Base-by-base conservation (phyloP, 2,888 invertebrate genomes). In the Cheilosia grossa region DNA sequence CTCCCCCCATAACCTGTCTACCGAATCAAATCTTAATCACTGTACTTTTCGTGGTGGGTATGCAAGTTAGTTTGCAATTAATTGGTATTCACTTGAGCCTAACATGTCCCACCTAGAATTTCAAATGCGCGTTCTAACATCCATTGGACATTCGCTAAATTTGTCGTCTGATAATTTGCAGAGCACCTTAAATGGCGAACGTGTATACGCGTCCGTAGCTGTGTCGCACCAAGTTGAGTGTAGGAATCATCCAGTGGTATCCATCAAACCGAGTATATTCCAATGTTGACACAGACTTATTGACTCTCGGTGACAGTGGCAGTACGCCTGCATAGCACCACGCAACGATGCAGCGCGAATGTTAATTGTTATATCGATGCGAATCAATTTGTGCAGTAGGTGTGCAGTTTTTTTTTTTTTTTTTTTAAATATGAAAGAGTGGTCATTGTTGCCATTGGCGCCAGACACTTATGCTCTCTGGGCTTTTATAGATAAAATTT, bases 311-410 rank as follows among this genome's bases (percentile, higher is more conserved):
- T 63, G 73, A 61, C 51, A 33, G 21, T 44, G 61, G 73, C 73
- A 69, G 40, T 56, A 59, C 44, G 58, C 64, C 33, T 49, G 70
- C 53, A 66, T 66, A 51, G 44, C 64, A 78, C 30, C 53, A n/a
- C n/a, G n/a, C 66, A 44, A 49, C 69, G 67, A 82, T 79, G 78
- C 73, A 73, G 73, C 67, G 27, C 63, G 82, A 72, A 79, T 82
- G 44, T 30, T 69, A 82, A 82, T 82, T 77, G 17, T n/a, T 58
- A 70, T 59, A 70, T 61, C 58, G 72, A 61, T 59, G 59, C 64
- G 56, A 59, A 37, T 59, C 59, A 19, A 40, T 67, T 66, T 54
- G 53, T 44, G 33, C 19, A 79, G 58, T 75, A 63, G 63, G 37
- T 21, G 44, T 44, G 30, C 33, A 9, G 49, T 53, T 37, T 58